Conservation (phyloP, 2,113 vertebrate species). For the Zapornia atra region DNA sequence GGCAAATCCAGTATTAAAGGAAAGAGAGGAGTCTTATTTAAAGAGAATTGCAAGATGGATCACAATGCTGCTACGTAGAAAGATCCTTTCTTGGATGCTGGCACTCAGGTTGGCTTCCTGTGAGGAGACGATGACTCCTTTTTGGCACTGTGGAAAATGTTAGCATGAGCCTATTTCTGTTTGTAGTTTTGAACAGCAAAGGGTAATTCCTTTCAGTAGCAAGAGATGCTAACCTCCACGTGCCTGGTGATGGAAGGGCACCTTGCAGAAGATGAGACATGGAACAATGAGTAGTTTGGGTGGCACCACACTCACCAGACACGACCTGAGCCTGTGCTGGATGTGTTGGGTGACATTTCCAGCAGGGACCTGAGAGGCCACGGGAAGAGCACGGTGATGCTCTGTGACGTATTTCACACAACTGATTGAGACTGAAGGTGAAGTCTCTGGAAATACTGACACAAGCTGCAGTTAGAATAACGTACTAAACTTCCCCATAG, state of each 20-base stretch:
- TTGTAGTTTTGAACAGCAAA: neutral
- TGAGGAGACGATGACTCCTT: neutral
- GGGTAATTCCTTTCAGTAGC: neutral
- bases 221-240: fast-evolving
- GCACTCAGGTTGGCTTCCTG: neutral
- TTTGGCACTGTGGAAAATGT: neutral
- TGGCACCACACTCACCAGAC: no score
- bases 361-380: fast-evolving
- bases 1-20: neutral
- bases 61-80: neutral
- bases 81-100: neutral
- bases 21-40: neutral
- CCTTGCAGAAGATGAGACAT: fast-evolving
- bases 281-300: neutral
- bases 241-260: neutral
- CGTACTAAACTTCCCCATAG: neutral
- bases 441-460: neutral
- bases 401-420: fast-evolving
- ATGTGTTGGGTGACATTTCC: neutral
- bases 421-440: neutral
- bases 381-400: no score
- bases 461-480: neutral
- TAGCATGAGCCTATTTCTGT: neutral
- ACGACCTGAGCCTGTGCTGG: fast-evolving
- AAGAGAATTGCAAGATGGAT: neutral